phyloP scores from a whole-genome alignment of 2,797 vertebrate species.

The Epinephelus coioides region DNA sequence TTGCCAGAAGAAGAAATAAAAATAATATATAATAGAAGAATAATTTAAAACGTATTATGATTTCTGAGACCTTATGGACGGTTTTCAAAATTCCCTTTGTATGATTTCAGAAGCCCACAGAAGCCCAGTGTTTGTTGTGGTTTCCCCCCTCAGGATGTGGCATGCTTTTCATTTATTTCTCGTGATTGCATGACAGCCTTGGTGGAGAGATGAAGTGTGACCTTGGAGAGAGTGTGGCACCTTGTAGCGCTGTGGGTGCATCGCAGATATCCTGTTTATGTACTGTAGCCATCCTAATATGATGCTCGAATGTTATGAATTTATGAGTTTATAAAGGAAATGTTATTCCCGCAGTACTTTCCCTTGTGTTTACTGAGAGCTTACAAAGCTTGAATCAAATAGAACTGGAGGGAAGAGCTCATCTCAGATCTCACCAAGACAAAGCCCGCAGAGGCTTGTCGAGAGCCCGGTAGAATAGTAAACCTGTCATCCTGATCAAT shows the following conservation, averaged over 20 bases:
- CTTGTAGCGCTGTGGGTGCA: constrained; percentile 52
- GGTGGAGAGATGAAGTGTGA: constrained; percentile 71
- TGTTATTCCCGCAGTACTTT: constrained; percentile 14
- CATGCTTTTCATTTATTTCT: constrained; percentile 76
- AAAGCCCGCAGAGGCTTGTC: constrained; percentile 47
- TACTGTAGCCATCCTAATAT: constrained; percentile 23
- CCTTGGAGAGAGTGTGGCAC: constrained; percentile 73
- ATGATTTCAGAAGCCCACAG: constrained; percentile 34
- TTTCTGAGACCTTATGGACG: constrained; percentile 6
- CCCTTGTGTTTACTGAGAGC: constrained; percentile 42
- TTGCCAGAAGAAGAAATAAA: constrained; percentile 7
- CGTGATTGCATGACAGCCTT: constrained; percentile 74
- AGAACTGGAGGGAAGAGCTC: constrained; percentile 41
- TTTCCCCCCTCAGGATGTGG: constrained; percentile 49
- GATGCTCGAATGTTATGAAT: constrained; percentile 42
- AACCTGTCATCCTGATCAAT: constrained; percentile 40
- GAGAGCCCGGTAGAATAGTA: constrained; percentile 31
- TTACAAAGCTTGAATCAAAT: constrained; percentile 51
- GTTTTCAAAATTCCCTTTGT: constrained; percentile 18
- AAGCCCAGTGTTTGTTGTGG: constrained; percentile 45
- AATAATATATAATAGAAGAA: not conserved
- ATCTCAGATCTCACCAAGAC: constrained; percentile 38
- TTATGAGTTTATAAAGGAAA: constrained; percentile 46
- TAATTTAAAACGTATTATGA: not conserved
- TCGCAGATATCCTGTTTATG: constrained; percentile 47